Evolutionary conservation across 2,797 vertebrate species (phyloP).

Genomic region (Aratinga solstitialis): DNA sequence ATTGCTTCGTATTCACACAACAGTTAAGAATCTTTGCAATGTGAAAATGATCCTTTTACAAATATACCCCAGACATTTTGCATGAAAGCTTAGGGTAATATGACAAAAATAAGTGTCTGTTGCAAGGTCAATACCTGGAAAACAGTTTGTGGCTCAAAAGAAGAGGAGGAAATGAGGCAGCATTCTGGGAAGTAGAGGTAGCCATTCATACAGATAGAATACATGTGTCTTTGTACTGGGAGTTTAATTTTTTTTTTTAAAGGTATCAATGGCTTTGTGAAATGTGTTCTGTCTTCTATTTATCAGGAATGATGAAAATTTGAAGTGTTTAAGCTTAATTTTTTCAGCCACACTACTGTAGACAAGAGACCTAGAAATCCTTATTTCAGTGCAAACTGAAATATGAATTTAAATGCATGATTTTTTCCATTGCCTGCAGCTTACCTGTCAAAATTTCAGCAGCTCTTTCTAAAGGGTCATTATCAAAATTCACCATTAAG

Average conservation of each 20-base stretch:
- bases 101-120: background rate
- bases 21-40: background rate
- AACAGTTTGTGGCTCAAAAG: background rate
- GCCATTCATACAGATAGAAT: background rate
- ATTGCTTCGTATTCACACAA: background rate
- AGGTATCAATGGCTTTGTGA: background rate
- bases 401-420: background rate
- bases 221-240: accelerated
- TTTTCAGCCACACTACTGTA: background rate
- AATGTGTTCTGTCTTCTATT: background rate
- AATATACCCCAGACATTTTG: background rate
- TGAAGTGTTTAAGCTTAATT: background rate
- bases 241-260: background rate
- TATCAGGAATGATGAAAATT: background rate
- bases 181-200: background rate
- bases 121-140: background rate
- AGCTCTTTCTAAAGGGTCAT: background rate
- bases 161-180: background rate
- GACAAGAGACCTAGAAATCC: background rate
- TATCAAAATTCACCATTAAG: background rate
- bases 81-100: background rate
- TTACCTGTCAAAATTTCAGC: background rate
- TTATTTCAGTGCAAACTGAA: background rate
- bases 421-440: background rate
- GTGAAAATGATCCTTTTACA: background rate